These are phyloP conservation scores for Stratiomys singularior DNA, from an alignment of 2,888 invertebrate genomes.

Conservation along the genomic window DNA sequence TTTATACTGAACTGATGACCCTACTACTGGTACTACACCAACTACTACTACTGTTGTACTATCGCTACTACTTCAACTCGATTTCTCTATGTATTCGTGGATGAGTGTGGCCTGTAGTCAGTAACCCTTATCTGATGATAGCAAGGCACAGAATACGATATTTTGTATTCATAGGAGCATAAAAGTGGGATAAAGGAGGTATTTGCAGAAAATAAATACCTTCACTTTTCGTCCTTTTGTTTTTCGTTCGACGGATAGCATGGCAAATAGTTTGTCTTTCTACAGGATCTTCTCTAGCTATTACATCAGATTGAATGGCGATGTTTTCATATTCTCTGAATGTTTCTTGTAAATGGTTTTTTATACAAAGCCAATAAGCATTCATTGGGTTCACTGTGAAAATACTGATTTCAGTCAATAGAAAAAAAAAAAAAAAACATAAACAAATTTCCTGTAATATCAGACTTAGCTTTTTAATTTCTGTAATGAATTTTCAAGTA, in stretches of 20 bases:
- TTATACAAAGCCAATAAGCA: not conserved
- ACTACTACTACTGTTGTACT: no score
- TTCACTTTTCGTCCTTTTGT: constrained; percentile 43
- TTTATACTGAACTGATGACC: not conserved
- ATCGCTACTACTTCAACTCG: no score
- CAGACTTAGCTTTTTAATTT: no score
- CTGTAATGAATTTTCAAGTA: no score
- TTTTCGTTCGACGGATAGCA: constrained; percentile 37
- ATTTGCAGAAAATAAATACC: constrained; percentile 46
- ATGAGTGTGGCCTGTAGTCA: not conserved
- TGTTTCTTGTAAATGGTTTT: not conserved
- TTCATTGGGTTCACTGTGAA: not conserved
- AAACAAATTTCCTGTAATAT: no score
- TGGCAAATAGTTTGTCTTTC: constrained; percentile 43
- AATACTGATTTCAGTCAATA: no score
- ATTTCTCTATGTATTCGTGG: no score
- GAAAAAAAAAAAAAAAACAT: no score
- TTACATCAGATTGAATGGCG: constrained; percentile 41
- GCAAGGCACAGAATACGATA: not conserved
- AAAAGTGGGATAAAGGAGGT: constrained; percentile 44
- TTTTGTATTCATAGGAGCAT: constrained; percentile 45
- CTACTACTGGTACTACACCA: not conserved
- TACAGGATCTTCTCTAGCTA: not conserved
- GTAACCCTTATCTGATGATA: constrained; percentile 35
- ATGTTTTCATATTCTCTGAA: constrained; percentile 22